Percentiles rank a stretch among this genome's conserved stretches.
Conservation (phyloP, 2,888 invertebrate species). For the Electrophaes corylata region DNA sequence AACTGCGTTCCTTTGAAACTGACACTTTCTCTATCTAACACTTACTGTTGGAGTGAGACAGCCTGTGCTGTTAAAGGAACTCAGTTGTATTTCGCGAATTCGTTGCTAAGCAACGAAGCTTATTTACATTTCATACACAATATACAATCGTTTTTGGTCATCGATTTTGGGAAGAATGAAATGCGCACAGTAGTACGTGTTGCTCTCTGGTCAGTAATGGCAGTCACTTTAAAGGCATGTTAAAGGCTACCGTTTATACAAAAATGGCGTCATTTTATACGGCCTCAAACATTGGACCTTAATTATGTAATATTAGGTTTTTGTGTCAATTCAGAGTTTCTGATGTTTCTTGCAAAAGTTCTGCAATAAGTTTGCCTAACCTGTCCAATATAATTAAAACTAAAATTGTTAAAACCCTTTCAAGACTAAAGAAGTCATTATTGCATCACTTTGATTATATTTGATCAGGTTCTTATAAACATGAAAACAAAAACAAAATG, state of each 20-base stretch:
- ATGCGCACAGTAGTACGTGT: constrained; percentile 45
- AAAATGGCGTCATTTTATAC: constrained; percentile 13
- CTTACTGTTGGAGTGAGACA: constrained; percentile 18
- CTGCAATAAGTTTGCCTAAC: not conserved
- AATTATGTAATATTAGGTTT: not conserved
- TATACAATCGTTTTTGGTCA: constrained; percentile 73
- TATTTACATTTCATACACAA: constrained; percentile 62
- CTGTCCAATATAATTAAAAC: constrained; percentile 26
- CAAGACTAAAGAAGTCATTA: not conserved
- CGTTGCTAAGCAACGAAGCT: constrained; percentile 66
- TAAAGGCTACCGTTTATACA: constrained; percentile 9
- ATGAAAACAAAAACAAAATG: constrained; percentile 19
- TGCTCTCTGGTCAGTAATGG: constrained; percentile 19
- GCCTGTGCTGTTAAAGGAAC: constrained; percentile 28
- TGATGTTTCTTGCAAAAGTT: constrained; percentile 10
- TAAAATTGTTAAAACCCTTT: not conserved
- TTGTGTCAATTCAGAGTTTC: constrained; percentile 1
- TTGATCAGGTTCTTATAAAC: constrained; percentile 13
- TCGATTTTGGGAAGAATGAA: constrained; percentile 69
- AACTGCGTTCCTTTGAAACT: constrained; percentile 34
- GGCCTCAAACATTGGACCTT: constrained; percentile 1
- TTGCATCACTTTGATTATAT: constrained; percentile 17
- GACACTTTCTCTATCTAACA: constrained; percentile 4
- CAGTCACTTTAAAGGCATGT: constrained; percentile 21
- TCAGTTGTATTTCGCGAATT: constrained; percentile 41